Conservation (phyloP, 2,888 invertebrate species). For the Pollenia amentaria region DNA sequence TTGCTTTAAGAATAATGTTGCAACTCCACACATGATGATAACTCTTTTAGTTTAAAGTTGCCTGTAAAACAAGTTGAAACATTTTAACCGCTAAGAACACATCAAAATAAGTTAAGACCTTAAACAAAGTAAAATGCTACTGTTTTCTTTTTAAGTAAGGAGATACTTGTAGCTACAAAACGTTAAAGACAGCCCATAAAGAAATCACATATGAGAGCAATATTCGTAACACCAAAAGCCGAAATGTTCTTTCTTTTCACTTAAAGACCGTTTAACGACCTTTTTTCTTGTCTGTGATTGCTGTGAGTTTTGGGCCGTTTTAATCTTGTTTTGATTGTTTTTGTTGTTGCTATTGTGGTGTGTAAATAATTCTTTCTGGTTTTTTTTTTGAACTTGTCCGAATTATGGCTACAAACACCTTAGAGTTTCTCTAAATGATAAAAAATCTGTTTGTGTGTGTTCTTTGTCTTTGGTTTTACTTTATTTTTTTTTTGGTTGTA, state of each 20-base stretch:
- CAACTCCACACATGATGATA: slow-evolving; percentile 21
- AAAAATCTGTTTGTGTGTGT: slow-evolving; percentile 14
- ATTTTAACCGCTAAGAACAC: slow-evolving; percentile 43
- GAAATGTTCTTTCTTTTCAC: slow-evolving; percentile 38
- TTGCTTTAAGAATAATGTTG: slow-evolving; percentile 37
- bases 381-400: slow-evolving; percentile 62
- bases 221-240: slow-evolving; percentile 30
- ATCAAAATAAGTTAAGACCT: slow-evolving; percentile 42
- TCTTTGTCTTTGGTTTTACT: not conserved
- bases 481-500: slow-evolving; percentile 30
- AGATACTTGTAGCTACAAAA: not conserved
- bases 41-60: slow-evolving; percentile 4
- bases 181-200: not conserved
- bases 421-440: slow-evolving; percentile 39
- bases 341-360: slow-evolving; percentile 14
- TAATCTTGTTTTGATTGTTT: slow-evolving; percentile 42
- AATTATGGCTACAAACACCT: slow-evolving; percentile 62
- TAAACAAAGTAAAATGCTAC: slow-evolving; percentile 62
- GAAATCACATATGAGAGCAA: slow-evolving; percentile 41
- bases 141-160: slow-evolving; percentile 44
- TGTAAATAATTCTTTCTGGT: slow-evolving; percentile 31
- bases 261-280: slow-evolving; percentile 73
- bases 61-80: slow-evolving; percentile 54
- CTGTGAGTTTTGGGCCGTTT: slow-evolving; percentile 59
- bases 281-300: slow-evolving; percentile 37